These are phyloP conservation scores for Apoda limacodes DNA, from an alignment of 2,888 invertebrate genomes.

Conservation along the genomic window DNA sequence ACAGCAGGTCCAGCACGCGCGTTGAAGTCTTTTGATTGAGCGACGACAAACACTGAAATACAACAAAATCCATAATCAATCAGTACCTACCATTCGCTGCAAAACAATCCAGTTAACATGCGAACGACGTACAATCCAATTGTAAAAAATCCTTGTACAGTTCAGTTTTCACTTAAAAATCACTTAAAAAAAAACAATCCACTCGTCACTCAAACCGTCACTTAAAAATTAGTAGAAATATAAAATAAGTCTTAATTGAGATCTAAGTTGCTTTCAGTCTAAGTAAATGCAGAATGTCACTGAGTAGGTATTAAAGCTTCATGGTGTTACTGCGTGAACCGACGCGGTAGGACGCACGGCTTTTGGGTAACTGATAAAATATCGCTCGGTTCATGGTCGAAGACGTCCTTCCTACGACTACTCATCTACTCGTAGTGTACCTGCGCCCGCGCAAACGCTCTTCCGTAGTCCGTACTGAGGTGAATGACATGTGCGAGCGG, in stretches of 20 bases:
- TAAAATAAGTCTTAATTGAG: conserved; percentile 65
- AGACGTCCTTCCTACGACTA: conserved; percentile 58
- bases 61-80: conserved; percentile 3
- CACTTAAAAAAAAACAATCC: conserved; percentile 54
- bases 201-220: conserved; percentile 56
- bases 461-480: conserved; percentile 54
- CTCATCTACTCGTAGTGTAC: conserved; percentile 42
- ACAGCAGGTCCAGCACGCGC: no score
- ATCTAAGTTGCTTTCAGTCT: conserved; percentile 67
- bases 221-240: conserved; percentile 43
- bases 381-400: conserved; percentile 60
- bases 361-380: conserved; percentile 65
- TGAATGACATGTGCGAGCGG: conserved; percentile 61
- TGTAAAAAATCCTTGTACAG: conserved; percentile 42
- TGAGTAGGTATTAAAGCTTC: conserved; percentile 40
- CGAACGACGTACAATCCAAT: conserved; percentile 40
- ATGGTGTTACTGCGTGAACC: conserved; percentile 24
- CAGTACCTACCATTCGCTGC: conserved; percentile 41
- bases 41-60: conserved; percentile 18
- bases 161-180: conserved; percentile 34
- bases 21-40: conserved; percentile 60
- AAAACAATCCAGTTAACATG: conserved; percentile 33
- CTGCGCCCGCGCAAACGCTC: conserved; percentile 51
- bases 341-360: conserved; percentile 38
- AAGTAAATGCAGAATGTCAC: conserved; percentile 50